Evolutionary conservation across 2,797 vertebrate genomes (phyloP), one percentile per base, ranked within the genome.

Genomic region (Lycodopsis pacificus): DNA sequence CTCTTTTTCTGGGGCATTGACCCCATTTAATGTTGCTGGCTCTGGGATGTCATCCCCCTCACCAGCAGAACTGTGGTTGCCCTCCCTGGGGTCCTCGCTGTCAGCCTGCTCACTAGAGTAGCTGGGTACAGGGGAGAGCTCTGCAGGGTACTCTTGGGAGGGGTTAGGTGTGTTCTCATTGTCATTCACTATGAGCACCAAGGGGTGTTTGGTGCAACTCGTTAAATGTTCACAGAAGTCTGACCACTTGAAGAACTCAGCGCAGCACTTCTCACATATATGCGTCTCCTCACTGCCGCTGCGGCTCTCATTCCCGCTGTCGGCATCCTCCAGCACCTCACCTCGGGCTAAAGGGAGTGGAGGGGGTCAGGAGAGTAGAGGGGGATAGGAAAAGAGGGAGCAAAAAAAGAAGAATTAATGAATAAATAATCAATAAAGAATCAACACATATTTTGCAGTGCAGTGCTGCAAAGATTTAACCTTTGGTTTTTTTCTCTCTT

Each of bases 191-290:
- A 99, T 99, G 81, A 99, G 93, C 94, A 99, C 98, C 73, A 96
- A 94, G 1, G 98, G 97, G 92, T 97, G 97, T 92, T 99, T 97
- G 76, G 97, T 97, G 93, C 98, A 99, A 92, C 84, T 96, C 79
- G 95, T 96, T 93, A 97, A 96, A 95, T 99, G 98, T 93, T 96
- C 97, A 88, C 98, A 95, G 92, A 99, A 97, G 94, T 99, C 98
- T 0, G 96, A 94, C 98, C 98, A 99, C 95, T 97, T 97, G 95
- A 99, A 99, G 95, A 99, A 99, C 90, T 99, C 98, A 0, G 97
- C 98, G 0, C 98, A 99, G 93, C 98, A 99, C 91, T 97, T 97
- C 88, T 97, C 97, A 58, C 98, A 99, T 81, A 99, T 90, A 3
- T 96, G 98, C 58, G 97, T 98, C 92, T 99, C 98, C 91, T 99